Conservation (phyloP, 2,113 vertebrate genomes). For the Rattus rattus region DNA sequence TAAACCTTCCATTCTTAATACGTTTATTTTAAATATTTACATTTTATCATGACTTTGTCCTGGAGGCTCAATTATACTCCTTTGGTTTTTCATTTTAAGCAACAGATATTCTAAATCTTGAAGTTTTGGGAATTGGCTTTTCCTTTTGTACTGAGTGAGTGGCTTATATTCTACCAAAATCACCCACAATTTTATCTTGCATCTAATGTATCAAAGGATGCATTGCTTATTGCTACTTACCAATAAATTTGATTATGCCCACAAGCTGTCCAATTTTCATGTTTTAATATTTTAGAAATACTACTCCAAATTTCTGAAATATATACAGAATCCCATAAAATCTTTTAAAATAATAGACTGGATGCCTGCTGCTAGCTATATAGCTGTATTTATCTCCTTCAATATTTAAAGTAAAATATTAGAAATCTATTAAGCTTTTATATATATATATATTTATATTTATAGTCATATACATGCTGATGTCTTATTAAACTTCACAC, state of each 20-base stretch:
- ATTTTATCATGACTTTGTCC: not conserved
- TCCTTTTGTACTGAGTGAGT: not conserved
- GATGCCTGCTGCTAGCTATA: not conserved
- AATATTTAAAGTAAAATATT: conserved; percentile 16
- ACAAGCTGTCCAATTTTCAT: not conserved
- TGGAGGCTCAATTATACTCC: not conserved
- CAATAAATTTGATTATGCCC: not conserved
- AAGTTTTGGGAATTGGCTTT: not conserved
- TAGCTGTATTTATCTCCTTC: not conserved
- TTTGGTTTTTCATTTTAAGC: not conserved
- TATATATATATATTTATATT: conserved; percentile 30
- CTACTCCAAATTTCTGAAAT: conserved; percentile 33
- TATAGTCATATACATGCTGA: conserved; percentile 14
- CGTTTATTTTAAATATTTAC: conserved; percentile 36
- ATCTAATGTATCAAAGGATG: not conserved
- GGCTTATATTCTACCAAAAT: not conserved
- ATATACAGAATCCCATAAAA: not conserved
- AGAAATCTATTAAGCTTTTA: not conserved
- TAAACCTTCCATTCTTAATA: not conserved
- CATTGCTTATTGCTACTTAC: not conserved
- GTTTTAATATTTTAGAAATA: not conserved
- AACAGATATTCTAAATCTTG: not conserved
- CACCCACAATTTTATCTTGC: not conserved
- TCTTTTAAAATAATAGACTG: conserved; percentile 39
- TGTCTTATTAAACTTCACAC: conserved; percentile 35